Conservation (phyloP, 2,113 vertebrate genomes). For the Dromiciops gliroides region DNA sequence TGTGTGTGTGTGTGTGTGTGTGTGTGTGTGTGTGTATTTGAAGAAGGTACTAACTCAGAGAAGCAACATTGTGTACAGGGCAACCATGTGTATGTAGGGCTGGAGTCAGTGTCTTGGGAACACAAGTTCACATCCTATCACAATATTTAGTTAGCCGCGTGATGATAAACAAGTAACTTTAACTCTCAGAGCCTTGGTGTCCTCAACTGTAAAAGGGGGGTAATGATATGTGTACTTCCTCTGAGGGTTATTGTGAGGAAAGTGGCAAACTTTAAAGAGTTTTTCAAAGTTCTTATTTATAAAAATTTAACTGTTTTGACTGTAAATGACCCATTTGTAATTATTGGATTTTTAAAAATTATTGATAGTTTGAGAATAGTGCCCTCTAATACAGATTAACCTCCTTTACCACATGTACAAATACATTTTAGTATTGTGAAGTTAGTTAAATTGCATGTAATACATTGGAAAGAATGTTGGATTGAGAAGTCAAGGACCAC, state of each 20-base stretch:
- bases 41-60: background rate
- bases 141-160: background rate
- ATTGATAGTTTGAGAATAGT: background rate
- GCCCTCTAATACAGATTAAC: background rate
- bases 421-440: background rate
- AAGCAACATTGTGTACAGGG: background rate
- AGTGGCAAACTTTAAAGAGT: background rate
- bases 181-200: background rate
- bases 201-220: background rate
- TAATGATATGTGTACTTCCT: background rate
- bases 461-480: background rate
- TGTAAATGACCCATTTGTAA: background rate
- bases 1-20: background rate
- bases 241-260: background rate
- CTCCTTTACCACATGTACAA: background rate
- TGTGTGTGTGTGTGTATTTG: background rate
- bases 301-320: background rate
- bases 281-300: background rate
- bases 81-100: background rate
- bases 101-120: background rate
- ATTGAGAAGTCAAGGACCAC: background rate
- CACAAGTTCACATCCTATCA: background rate
- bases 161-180: background rate
- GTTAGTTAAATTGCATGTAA: background rate
- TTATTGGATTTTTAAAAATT: background rate